Conservation (phyloP, 2,797 vertebrate genomes). For the Sebastes vulpes region DNA sequence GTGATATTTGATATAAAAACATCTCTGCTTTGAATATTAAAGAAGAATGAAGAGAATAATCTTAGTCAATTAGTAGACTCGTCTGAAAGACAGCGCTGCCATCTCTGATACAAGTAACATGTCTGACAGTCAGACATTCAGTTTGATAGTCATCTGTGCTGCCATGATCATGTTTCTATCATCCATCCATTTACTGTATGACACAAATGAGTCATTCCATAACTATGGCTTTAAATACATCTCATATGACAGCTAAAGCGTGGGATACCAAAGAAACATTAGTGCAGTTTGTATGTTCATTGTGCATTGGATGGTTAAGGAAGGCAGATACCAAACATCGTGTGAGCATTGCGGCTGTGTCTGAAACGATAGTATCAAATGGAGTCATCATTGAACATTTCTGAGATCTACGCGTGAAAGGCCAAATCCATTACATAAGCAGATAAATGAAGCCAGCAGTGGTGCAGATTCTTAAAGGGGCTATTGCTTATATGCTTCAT, state of each 20-base stretch:
- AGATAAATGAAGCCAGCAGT: neutral
- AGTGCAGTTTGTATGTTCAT: neutral
- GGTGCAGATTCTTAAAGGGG: neutral
- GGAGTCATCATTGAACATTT: neutral
- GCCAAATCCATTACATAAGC: neutral
- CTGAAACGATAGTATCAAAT: neutral
- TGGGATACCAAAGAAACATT: neutral
- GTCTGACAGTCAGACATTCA: conserved; percentile 19
- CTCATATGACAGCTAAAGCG: neutral
- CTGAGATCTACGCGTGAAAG: neutral
- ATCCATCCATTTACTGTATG: conserved; percentile 10
- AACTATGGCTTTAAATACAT: neutral
- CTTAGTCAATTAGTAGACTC: neutral
- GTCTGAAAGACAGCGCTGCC: conserved; percentile 8
- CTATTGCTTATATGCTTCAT: neutral
- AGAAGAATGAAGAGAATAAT: neutral
- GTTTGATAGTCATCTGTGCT: conserved; percentile 33
- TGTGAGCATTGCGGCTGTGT: neutral
- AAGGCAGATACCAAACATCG: neutral
- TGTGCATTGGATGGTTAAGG: neutral
- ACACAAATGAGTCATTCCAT: neutral
- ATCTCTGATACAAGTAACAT: neutral
- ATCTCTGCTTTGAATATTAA: neutral
- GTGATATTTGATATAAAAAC: too few species aligned
- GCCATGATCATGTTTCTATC: conserved; percentile 18